These are phyloP conservation scores for Eptesicus fuscus DNA, from an alignment of 2,113 vertebrate genomes.

Conservation along the genomic window DNA sequence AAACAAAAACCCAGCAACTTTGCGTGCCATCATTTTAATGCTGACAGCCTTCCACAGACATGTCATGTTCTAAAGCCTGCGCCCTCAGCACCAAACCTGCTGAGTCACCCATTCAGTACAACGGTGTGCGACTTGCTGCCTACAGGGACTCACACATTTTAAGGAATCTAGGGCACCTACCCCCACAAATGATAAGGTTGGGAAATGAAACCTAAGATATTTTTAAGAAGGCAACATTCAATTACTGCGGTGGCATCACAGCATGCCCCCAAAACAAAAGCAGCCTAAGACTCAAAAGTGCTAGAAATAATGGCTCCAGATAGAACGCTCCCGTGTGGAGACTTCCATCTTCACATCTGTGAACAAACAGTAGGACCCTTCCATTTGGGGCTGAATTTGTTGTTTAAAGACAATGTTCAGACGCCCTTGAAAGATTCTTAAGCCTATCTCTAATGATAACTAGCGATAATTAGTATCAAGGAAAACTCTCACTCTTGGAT, in stretches of 20 bases:
- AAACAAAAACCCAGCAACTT: not conserved
- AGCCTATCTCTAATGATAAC: not conserved
- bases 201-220: slow-evolving; percentile 32
- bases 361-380: not conserved
- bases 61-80: not conserved
- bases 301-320: not conserved
- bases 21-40: not conserved
- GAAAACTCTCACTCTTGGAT: slow-evolving; percentile 5
- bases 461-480: not conserved
- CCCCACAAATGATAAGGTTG: not conserved
- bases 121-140: not conserved
- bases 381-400: not conserved
- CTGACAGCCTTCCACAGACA: not conserved
- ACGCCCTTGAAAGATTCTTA: not conserved
- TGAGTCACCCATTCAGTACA: slow-evolving; percentile 31
- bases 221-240: slow-evolving; percentile 37
- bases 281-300: not conserved
- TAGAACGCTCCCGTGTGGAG: not conserved
- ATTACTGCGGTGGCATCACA: not conserved
- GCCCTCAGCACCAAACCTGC: not conserved
- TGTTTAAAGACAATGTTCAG: not conserved
- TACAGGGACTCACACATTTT: not conserved
- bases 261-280: slow-evolving; percentile 9
- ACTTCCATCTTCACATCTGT: not conserved
- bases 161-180: slow-evolving; percentile 36